phyloP scores from a whole-genome alignment of 2,797 vertebrate species.

The Xiphophorus birchmanni region DNA sequence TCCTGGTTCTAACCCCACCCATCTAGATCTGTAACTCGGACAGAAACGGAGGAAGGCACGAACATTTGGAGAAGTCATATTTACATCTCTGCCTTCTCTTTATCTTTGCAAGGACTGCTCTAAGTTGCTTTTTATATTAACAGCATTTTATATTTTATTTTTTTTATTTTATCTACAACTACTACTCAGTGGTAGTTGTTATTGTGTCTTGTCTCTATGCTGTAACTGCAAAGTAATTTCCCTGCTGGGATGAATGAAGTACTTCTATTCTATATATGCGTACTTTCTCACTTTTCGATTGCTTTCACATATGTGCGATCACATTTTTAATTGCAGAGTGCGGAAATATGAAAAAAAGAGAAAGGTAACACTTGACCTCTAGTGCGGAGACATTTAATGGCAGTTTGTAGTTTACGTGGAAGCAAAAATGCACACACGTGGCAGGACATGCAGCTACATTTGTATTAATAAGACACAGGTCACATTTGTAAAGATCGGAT shows the following conservation, averaged over 20 bases:
- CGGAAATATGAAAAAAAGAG: neutral
- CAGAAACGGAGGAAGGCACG: neutral
- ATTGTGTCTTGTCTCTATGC: too few relatives aligned
- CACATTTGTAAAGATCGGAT: neutral
- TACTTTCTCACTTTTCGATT: neutral
- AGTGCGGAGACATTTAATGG: neutral
- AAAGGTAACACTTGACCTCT: neutral
- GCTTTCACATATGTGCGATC: neutral
- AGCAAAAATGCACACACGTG: neutral
- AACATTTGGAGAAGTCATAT: neutral
- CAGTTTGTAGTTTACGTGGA: neutral
- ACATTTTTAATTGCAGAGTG: neutral
- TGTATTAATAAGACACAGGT: slow-evolving; percentile 4
- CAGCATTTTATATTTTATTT: too few relatives aligned
- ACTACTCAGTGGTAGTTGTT: too few relatives aligned
- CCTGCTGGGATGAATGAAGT: too few relatives aligned
- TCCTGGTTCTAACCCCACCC: neutral
- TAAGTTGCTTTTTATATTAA: too few relatives aligned
- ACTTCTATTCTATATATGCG: too few relatives aligned
- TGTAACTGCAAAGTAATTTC: too few relatives aligned
- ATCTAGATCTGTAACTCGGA: neutral
- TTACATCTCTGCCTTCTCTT: too few relatives aligned
- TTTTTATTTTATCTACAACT: too few relatives aligned
- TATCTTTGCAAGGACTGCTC: too few relatives aligned
- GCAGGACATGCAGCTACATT: neutral